These are phyloP conservation scores for Gasterosteus aculeatus DNA, from an alignment of 2,113 vertebrate species.

Conservation along the genomic window DNA sequence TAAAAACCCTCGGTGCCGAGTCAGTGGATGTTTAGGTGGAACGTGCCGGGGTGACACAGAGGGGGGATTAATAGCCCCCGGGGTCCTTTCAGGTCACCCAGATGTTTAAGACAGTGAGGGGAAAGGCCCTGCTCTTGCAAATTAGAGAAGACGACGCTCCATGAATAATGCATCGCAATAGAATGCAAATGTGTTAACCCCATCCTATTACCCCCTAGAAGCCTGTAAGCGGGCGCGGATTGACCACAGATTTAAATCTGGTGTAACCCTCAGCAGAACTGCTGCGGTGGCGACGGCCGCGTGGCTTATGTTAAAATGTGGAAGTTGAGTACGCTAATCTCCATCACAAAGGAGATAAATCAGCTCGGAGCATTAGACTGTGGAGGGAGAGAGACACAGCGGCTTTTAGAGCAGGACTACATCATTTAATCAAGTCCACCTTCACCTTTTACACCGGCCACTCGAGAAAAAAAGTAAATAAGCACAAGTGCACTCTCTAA, in stretches of 20 bases:
- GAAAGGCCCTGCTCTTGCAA: constrained; percentile 63
- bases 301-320: constrained; percentile 54
- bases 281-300: constrained; percentile 44
- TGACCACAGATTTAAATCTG: constrained; percentile 68
- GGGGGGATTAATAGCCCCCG: constrained; percentile 30
- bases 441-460: constrained; percentile 57
- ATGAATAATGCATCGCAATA: constrained; percentile 78
- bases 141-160: constrained; percentile 61
- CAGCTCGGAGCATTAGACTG: constrained; percentile 31
- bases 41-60: constrained; percentile 27
- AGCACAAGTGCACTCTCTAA: constrained; percentile 19
- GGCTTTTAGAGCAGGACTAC: constrained; percentile 18
- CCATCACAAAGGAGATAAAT: constrained; percentile 68
- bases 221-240: constrained; percentile 63
- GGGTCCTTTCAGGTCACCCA: constrained; percentile 66
- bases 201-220: constrained; percentile 76
- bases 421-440: constrained; percentile 62
- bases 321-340: constrained; percentile 70
- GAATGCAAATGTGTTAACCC: constrained; percentile 80
- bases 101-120: constrained; percentile 67
- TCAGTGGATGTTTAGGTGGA: constrained; percentile 18
- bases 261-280: constrained; percentile 47
- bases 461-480: not conserved
- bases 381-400: constrained; percentile 22
- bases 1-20: not conserved